Conservation (phyloP, 2,888 invertebrate genomes). For the Tinea trinotella region DNA sequence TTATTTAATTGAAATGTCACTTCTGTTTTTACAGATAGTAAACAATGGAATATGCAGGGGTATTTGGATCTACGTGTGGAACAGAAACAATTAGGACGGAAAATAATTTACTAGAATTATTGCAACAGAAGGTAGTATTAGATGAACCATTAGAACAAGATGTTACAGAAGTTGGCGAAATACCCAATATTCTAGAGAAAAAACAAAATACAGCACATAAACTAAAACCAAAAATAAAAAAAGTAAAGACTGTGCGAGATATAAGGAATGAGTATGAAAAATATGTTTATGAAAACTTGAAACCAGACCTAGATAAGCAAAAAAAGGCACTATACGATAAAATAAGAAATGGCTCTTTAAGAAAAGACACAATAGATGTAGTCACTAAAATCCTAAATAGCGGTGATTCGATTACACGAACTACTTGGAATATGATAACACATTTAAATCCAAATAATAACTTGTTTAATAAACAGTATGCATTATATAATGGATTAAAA, state of each 20-base stretch:
- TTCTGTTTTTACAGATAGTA: no score
- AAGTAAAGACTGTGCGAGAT: constrained; percentile 53
- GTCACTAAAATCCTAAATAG: constrained; percentile 43
- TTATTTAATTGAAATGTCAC: no score
- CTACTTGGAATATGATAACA: constrained; percentile 58
- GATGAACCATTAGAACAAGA: no score
- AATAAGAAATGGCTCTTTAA: constrained; percentile 44
- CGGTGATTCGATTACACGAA: constrained; percentile 42
- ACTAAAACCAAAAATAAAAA: constrained; percentile 43
- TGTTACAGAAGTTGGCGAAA: not conserved
- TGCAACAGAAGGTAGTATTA: not conserved
- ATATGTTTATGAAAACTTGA: constrained; percentile 40
- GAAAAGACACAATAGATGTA: constrained; percentile 37
- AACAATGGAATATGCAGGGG: no score
- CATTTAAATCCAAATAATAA: constrained; percentile 51
- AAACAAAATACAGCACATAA: constrained; percentile 43
- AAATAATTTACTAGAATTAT: not conserved
- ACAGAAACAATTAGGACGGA: no score
- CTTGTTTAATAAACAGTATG: constrained; percentile 40
- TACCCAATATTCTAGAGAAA: constrained; percentile 22
- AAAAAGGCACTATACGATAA: constrained; percentile 43
- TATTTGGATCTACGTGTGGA: no score
- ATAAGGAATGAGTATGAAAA: constrained; percentile 48
- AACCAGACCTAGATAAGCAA: constrained; percentile 44
- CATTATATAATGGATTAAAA: constrained; percentile 46